Percentiles rank a stretch among this genome's conserved stretches.
Conservation (phyloP, 2,888 invertebrate genomes). For the Ferdinandea cuprea region DNA sequence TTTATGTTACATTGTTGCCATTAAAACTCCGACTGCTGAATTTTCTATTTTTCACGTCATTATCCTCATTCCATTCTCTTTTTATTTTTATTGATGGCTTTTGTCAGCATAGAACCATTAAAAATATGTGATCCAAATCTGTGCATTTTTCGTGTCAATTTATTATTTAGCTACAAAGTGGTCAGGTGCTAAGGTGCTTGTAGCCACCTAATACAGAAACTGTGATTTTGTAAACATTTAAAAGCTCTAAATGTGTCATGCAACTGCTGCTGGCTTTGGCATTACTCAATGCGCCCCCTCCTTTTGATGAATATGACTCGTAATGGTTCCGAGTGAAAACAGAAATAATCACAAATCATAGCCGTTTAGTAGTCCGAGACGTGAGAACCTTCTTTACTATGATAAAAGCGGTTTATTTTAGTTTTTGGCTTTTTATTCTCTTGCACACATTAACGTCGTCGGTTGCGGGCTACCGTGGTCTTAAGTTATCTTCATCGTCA, state of each 20-base stretch:
- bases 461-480: neutral
- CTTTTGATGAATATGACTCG: neutral
- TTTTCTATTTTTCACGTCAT: no score
- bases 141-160: conserved; percentile 3
- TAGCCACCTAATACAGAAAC: neutral
- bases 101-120: no score
- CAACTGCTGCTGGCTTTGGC: conserved; percentile 6
- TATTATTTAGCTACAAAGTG: neutral
- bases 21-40: no score
- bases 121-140: no score
- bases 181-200: neutral
- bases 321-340: neutral
- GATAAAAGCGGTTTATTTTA: neutral
- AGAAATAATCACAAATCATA: neutral
- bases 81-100: no score
- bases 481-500: neutral
- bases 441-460: neutral
- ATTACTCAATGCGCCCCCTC: neutral
- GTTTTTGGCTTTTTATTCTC: neutral
- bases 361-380: neutral
- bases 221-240: conserved; percentile 1
- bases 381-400: neutral
- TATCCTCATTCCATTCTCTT: no score
- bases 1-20: no score
- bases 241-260: conserved; percentile 19